Percentiles rank a stretch among this genome's conserved stretches.
These are phyloP conservation scores for Eudasyphora cyanicolor DNA, from an alignment of 2,888 invertebrate genomes.

Conservation along the genomic window DNA sequence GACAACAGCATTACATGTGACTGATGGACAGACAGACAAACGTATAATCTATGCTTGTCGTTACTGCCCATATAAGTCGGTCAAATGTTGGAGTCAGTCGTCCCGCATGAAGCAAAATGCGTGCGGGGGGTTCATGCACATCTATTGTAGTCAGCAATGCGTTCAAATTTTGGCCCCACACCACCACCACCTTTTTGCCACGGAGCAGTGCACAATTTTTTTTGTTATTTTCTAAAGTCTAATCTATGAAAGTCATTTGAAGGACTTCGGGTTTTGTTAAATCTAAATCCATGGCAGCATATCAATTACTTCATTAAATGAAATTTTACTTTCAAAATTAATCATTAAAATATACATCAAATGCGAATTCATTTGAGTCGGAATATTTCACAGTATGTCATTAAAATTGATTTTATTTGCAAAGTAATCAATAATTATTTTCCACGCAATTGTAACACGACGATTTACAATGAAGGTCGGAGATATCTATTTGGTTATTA, in stretches of 20 bases:
- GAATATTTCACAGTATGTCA: neutral
- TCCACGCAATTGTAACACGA: neutral
- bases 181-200: too few species aligned
- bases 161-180: neutral
- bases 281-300: neutral
- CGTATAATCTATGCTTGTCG: neutral
- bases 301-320: constrained; percentile 17
- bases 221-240: neutral
- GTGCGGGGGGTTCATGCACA: constrained; percentile 16
- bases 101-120: neutral
- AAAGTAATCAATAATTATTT: neutral
- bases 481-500: too few species aligned
- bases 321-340: constrained; percentile 6
- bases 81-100: neutral
- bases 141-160: neutral
- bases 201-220: neutral
- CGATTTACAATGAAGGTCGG: neutral
- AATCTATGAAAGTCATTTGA: constrained; percentile 24
- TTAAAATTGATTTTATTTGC: neutral
- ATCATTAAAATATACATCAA: neutral
- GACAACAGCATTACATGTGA: neutral
- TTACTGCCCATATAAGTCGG: neutral
- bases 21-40: neutral
- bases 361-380: neutral
- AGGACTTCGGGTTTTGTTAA: neutral